Conservation (phyloP, 2,113 vertebrate species). For the Tiliqua scincoides region DNA sequence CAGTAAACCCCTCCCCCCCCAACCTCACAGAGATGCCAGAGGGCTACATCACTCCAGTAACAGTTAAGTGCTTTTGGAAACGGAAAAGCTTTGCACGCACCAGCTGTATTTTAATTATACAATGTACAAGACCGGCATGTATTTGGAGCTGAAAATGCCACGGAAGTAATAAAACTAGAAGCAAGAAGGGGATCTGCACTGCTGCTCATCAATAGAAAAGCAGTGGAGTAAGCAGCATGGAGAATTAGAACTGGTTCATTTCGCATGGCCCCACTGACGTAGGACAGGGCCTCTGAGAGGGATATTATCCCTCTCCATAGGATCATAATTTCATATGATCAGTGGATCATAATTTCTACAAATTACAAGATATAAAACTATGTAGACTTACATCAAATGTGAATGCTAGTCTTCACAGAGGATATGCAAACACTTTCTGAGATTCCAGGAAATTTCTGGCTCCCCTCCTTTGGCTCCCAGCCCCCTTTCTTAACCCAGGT, state of each 20-base stretch:
- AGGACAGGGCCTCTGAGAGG: no score
- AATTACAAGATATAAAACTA: no score
- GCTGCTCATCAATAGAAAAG: not conserved
- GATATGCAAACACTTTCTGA: no score
- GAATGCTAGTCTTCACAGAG: no score
- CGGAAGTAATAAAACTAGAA: not conserved
- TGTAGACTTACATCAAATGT: no score
- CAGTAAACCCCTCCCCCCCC: not conserved
- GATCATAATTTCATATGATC: no score
- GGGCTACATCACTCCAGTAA: not conserved
- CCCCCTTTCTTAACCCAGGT: no score
- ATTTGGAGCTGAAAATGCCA: not conserved
- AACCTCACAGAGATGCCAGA: not conserved
- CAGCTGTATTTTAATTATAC: slow-evolving; percentile 3
- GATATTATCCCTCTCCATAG: no score
- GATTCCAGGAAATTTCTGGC: no score
- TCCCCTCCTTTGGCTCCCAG: no score
- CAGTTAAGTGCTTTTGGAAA: not conserved
- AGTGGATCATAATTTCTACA: no score
- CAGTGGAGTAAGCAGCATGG: not conserved
- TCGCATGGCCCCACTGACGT: not conserved
- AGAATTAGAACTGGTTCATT: not conserved
- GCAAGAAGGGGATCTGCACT: not conserved
- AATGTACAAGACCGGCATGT: not conserved
- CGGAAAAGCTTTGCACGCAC: not conserved